Conservation (phyloP, 1,140 invertebrate species). For the Wiebesia pumilae region DNA sequence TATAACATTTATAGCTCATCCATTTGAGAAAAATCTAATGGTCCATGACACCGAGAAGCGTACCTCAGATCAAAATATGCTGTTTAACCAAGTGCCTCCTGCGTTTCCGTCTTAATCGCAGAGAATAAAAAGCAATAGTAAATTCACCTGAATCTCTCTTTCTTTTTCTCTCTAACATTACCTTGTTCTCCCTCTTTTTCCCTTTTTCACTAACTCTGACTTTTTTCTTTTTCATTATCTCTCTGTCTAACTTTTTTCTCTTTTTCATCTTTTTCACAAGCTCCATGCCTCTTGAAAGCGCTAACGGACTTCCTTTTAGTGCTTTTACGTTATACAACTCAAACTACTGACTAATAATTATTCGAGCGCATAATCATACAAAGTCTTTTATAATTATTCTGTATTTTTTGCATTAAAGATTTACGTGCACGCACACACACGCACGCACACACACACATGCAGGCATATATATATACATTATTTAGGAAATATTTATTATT, state of each 20-base stretch:
- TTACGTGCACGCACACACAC: too few relatives aligned
- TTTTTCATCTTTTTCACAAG: background rate
- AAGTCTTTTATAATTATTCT: constrained; percentile 3
- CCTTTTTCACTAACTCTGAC: constrained; percentile 10
- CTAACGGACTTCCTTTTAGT: constrained; percentile 35
- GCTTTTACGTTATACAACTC: constrained; percentile 18
- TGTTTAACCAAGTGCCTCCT: constrained; percentile 49
- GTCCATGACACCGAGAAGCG: background rate
- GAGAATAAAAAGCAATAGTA: background rate
- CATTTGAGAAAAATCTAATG: constrained; percentile 25
- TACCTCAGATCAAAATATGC: constrained; percentile 42
- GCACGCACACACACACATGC: too few relatives aligned
- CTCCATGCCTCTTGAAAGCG: constrained; percentile 38
- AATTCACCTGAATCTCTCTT: background rate
- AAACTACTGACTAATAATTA: constrained; percentile 28
- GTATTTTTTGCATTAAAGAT: constrained; percentile 34
- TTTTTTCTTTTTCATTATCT: too few relatives aligned
- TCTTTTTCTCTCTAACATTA: constrained; percentile 27
- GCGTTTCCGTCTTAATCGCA: constrained; percentile 14
- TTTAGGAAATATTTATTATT: background rate
- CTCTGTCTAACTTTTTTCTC: background rate
- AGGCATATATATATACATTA: background rate
- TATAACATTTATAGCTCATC: constrained; percentile 32
- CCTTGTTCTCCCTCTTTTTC: constrained; percentile 8
- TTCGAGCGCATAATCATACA: constrained; percentile 17